A percentile compares a stretch with the other conserved stretches of the same genome.
phyloP scores from a whole-genome alignment of 2,888 invertebrate genomes.

The Polydrusus cervinus region DNA sequence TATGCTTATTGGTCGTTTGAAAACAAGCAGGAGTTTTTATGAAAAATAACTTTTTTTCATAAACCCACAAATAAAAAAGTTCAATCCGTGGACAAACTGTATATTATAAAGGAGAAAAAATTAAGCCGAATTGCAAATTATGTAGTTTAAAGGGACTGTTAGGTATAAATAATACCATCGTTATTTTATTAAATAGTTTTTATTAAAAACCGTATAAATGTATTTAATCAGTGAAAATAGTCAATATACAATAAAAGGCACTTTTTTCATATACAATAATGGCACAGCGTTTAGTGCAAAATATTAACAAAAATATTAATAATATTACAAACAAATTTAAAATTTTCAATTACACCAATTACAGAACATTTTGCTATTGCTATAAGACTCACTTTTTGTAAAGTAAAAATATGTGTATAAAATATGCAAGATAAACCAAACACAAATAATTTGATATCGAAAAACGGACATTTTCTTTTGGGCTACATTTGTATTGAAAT shows the following conservation, averaged over 20 bases:
- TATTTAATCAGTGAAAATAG: conserved; percentile 64
- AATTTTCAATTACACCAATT: conserved; percentile 34
- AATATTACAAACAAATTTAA: conserved; percentile 36
- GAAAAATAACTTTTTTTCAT: too few relatives aligned
- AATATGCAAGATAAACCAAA: conserved; percentile 1
- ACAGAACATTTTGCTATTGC: conserved; percentile 18
- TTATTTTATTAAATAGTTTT: conserved; percentile 57
- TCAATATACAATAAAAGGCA: conserved; percentile 65
- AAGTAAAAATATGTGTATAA: not conserved
- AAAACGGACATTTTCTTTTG: not conserved
- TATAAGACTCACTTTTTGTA: not conserved
- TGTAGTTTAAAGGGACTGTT: too few relatives aligned
- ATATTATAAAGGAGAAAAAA: too few relatives aligned
- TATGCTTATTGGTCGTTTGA: too few relatives aligned
- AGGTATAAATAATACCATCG: not conserved
- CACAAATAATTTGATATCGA: not conserved
- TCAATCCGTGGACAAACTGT: too few relatives aligned
- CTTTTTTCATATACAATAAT: conserved; percentile 65
- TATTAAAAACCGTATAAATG: conserved; percentile 67
- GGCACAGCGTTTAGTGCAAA: conserved; percentile 66
- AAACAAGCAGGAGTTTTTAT: too few relatives aligned
- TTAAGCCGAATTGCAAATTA: too few relatives aligned
- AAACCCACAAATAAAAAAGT: too few relatives aligned
- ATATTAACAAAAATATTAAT: conserved; percentile 61
- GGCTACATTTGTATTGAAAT: too few relatives aligned